Base-by-base conservation (phyloP, 2,888 invertebrate species). In the Xylota sylvarum region DNA sequence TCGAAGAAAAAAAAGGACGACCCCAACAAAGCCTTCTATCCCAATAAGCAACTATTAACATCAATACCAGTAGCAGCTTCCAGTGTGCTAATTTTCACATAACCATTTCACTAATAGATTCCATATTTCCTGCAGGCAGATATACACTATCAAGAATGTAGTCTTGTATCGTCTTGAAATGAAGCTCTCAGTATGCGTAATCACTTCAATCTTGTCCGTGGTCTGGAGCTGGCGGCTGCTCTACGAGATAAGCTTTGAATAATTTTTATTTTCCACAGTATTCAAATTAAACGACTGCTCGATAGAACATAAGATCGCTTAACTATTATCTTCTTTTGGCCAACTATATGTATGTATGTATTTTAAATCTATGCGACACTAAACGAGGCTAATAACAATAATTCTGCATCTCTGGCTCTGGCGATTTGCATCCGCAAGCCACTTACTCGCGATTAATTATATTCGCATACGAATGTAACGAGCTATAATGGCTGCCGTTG, bases 391-490 rank as follows among this genome's bases (percentile, higher is more conserved):
- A 72, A 72, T 70, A 77, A 77, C 62, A 77, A 77, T 77, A 72
- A 58, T 72, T 72, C 27, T 67, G 78, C 73, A 73, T 78, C 60
- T 62, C 67, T 23, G 37, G 65, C 55, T 30, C 37, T 43, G 65
- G 43, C 14, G 35, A 78, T 78, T 72, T 65, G 78, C 67, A 77
- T 70, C 77, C 70, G 74, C 35, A 82, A 82, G 76, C 69, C 70
- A 62, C 82, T 77, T 60, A 56, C 56, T 72, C 60, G 67, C 83
- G 52, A 83, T 83, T 73, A 78, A 78, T 83, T 78, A 67, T 73
- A 67, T 83, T 83, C 67, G 43, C 67, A 72, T 60, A 55, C 46
- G 46, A 56, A 62, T 50, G 64, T 79, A 84, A 84, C 55, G 56
- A 37, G 55, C 67, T 76, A 76, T 77, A 77, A 77, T 77, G 82